phyloP scores from a whole-genome alignment of 2,888 invertebrate species.

The Eupithecia dodoneata region DNA sequence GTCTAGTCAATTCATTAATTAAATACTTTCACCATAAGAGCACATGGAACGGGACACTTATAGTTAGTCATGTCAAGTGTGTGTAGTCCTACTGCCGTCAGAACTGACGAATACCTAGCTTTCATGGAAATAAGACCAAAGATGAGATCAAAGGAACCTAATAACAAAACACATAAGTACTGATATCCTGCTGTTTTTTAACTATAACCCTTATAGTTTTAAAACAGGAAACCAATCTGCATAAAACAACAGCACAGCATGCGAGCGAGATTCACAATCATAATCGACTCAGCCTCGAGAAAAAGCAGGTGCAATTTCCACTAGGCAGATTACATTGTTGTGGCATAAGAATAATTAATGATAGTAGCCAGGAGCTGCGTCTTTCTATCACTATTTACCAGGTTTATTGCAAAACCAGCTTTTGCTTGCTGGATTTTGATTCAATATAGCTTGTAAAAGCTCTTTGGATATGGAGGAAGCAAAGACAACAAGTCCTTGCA shows the following conservation, averaged over 20 bases:
- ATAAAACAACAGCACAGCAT: conserved; percentile 33
- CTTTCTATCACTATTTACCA: conserved; percentile 5
- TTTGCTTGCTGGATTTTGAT: conserved; percentile 6
- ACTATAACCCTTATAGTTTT: conserved; percentile 1
- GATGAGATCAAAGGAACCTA: neutral
- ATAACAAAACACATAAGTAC: neutral
- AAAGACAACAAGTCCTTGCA: neutral
- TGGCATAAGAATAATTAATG: conserved; percentile 70
- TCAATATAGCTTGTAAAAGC: conserved; percentile 2
- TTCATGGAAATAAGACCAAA: neutral
- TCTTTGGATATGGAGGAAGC: neutral
- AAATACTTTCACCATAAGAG: neutral
- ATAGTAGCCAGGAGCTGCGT: conserved; percentile 62
- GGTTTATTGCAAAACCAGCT: conserved; percentile 17
- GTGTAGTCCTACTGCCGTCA: neutral
- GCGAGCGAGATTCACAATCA: conserved; percentile 34
- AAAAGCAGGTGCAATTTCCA: conserved; percentile 62
- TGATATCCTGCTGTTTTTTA: conserved; percentile 4
- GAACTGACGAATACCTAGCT: neutral
- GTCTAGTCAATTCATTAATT: neutral
- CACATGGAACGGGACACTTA: neutral
- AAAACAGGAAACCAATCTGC: conserved; percentile 28
- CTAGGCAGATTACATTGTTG: conserved; percentile 64
- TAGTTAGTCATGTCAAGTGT: neutral
- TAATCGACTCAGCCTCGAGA: conserved; percentile 35